Evolutionary conservation across 2,113 vertebrate genomes (phyloP).

Genomic region (Pterophyllum scalare): DNA sequence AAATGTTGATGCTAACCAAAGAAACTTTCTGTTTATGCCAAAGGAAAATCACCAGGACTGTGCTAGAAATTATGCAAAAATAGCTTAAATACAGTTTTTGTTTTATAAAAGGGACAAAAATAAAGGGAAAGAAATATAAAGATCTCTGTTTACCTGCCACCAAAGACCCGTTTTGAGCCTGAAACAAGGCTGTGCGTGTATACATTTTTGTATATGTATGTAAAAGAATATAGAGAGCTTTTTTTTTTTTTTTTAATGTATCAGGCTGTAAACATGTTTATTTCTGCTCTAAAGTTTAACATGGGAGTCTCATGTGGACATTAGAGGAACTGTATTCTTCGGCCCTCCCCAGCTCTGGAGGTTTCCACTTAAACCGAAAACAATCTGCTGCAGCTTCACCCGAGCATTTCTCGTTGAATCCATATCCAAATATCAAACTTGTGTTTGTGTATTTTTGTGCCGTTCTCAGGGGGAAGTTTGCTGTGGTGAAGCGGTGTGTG

Average conservation of each 20-base stretch:
- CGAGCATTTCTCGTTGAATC: not conserved
- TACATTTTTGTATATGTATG: not conserved
- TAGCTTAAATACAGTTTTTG: not conserved
- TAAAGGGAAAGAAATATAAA: not conserved
- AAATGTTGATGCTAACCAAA: not conserved
- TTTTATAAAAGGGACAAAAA: not conserved
- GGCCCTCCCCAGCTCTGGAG: not conserved
- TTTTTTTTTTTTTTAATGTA: not conserved
- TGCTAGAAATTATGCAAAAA: not conserved
- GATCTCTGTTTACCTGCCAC: not conserved
- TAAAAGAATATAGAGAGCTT: not conserved
- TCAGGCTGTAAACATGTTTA: conserved; percentile 1
- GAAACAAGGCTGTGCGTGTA: not conserved
- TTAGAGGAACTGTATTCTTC: not conserved
- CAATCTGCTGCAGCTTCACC: not conserved
- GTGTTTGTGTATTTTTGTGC: not conserved
- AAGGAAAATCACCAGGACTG: not conserved
- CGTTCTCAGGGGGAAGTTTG: conserved; percentile 90
- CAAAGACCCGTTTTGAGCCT: not conserved
- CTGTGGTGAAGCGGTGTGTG: conserved; percentile 91
- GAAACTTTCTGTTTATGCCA: not conserved
- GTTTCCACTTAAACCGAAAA: not conserved
- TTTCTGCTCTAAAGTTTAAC: not conserved
- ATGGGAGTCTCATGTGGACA: not conserved
- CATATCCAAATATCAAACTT: not conserved